Percentiles rank a stretch among this genome's conserved stretches.
Conservation (phyloP, 2,888 invertebrate genomes). For the Hyles lineata region DNA sequence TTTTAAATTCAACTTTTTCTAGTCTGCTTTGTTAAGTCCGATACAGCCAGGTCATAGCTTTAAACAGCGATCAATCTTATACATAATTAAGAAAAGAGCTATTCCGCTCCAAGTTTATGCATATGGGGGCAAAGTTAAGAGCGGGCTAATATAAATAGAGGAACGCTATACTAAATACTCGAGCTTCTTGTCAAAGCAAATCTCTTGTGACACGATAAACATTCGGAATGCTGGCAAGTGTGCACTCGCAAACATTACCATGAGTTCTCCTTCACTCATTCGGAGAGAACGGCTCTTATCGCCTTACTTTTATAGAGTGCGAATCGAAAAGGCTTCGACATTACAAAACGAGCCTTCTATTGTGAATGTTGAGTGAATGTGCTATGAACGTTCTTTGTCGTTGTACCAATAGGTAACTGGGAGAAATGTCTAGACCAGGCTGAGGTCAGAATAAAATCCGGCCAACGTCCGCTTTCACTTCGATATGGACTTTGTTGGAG, state of each 20-base stretch:
- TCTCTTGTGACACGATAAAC: slow-evolving; percentile 68
- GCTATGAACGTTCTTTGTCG: slow-evolving; percentile 64
- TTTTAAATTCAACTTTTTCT: slow-evolving; percentile 1
- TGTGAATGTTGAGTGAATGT: slow-evolving; percentile 73
- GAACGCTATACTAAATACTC: slow-evolving; percentile 68
- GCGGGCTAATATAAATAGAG: slow-evolving; percentile 64
- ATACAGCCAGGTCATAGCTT: not conserved
- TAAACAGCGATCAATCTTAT: slow-evolving; percentile 8
- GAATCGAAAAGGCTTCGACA: slow-evolving; percentile 76
- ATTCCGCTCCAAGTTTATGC: slow-evolving; percentile 28
- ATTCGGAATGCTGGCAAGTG: slow-evolving; percentile 53
- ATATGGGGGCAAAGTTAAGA: slow-evolving; percentile 31
- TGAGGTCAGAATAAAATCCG: slow-evolving; percentile 47
- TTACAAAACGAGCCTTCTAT: slow-evolving; percentile 78
- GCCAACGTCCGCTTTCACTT: slow-evolving; percentile 1
- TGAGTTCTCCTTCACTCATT: slow-evolving; percentile 75
- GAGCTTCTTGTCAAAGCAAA: slow-evolving; percentile 62
- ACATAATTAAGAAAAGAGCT: slow-evolving; percentile 14
- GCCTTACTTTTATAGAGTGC: slow-evolving; percentile 79
- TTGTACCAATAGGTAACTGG: slow-evolving; percentile 57
- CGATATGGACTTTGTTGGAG: slow-evolving; percentile 4
- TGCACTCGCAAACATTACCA: slow-evolving; percentile 63
- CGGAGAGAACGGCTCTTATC: slow-evolving; percentile 77
- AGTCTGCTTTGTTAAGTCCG: not conserved
- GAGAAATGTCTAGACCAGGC: slow-evolving; percentile 49